A percentile compares a stretch with the other conserved stretches of the same genome.
Conservation (phyloP, 2,888 invertebrate species). For the Seira ritae region DNA sequence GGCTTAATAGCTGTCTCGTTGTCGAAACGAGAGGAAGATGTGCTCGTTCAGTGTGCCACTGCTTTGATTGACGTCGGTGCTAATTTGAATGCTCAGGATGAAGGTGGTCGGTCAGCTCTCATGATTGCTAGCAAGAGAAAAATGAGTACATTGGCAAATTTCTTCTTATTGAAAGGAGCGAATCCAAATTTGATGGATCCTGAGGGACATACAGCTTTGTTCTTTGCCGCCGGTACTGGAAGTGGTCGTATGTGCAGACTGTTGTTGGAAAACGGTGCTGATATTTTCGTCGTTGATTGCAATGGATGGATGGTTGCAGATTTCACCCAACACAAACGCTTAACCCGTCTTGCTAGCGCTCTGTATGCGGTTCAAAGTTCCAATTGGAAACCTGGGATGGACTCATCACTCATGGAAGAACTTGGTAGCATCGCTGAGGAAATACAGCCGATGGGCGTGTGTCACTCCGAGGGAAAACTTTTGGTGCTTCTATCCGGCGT, state of each 20-base stretch:
- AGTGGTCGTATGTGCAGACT: constrained; percentile 46
- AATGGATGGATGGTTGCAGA: constrained; percentile 49
- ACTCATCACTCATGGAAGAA: constrained; percentile 48
- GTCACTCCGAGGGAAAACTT: constrained; percentile 34
- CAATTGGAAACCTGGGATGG: constrained; percentile 55
- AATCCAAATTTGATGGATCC: constrained; percentile 36
- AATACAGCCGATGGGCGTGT: not conserved
- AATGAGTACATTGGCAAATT: not conserved
- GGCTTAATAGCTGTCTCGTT: constrained; percentile 31
- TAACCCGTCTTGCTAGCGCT: constrained; percentile 25
- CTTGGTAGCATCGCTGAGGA: constrained; percentile 21
- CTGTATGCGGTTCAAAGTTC: constrained; percentile 30
- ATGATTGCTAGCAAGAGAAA: constrained; percentile 24
- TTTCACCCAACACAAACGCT: constrained; percentile 49
- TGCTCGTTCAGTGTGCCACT: constrained; percentile 14
- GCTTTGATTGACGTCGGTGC: constrained; percentile 16
- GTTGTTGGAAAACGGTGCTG: constrained; percentile 56
- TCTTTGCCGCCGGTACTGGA: constrained; percentile 35
- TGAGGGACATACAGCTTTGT: constrained; percentile 24
- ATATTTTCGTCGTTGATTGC: constrained; percentile 45
- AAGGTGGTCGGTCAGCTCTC: constrained; percentile 26
- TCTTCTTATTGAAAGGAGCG: constrained; percentile 24
- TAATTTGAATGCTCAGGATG: constrained; percentile 29
- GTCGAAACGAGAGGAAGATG: constrained; percentile 3
- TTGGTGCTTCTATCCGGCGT: constrained; percentile 34